A percentile compares a stretch with the other conserved stretches of the same genome.
phyloP scores from a whole-genome alignment of 2,797 vertebrate genomes.

The Halcyon badia region DNA sequence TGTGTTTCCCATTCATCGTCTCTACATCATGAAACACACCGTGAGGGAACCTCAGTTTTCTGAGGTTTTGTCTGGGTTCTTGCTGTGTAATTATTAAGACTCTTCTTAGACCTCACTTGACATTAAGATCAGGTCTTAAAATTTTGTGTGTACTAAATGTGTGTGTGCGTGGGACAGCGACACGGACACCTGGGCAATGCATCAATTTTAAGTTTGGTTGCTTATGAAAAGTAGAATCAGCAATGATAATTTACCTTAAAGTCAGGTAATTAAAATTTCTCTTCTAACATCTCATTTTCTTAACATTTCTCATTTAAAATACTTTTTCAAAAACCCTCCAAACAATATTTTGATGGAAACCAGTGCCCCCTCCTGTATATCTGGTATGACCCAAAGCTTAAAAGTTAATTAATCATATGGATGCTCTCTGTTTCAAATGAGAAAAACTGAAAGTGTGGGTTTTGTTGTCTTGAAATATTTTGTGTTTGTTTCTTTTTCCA shows the following conservation, averaged over 20 bases:
- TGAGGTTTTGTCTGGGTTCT: neutral
- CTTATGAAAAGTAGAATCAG: neutral
- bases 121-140: neutral
- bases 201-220: neutral
- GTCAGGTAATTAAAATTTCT: neutral
- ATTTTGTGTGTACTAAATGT: neutral
- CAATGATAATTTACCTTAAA: neutral
- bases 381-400: neutral
- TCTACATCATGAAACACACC: neutral
- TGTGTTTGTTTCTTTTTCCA: neutral
- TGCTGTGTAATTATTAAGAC: neutral
- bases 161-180: neutral
- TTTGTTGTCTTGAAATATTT: neutral
- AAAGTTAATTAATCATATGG: neutral
- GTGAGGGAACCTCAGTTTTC: neutral
- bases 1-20: neutral
- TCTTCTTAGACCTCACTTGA: neutral
- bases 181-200: accelerated
- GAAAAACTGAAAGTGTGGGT: neutral
- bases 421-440: neutral
- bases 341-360: neutral
- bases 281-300: neutral
- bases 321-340: too few relatives aligned
- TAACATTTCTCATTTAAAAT: neutral
- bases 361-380: accelerated